Conservation (phyloP, 1,140 invertebrate species). For the Ooceraea biroi region DNA sequence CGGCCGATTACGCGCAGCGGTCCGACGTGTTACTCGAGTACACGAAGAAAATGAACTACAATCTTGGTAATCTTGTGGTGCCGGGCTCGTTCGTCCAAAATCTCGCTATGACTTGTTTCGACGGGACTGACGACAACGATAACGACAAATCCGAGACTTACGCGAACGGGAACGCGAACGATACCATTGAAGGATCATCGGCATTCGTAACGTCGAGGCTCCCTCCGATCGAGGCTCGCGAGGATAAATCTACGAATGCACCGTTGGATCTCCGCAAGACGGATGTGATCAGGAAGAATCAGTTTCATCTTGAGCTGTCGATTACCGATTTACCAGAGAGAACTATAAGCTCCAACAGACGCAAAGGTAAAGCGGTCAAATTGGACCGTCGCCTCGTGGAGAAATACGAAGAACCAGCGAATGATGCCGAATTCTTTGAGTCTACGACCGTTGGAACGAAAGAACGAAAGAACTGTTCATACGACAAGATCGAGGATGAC, state of each 20-base stretch:
- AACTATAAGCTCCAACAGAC: conserved; percentile 87
- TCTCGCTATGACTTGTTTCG: not conserved
- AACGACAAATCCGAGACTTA: not conserved
- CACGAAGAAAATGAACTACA: conserved; percentile 23
- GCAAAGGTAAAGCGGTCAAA: conserved; percentile 93
- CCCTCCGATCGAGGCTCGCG: not conserved
- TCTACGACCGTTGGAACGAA: not conserved
- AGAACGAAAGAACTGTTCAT: too few species aligned
- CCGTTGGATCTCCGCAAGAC: conserved; percentile 87
- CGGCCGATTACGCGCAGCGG: conserved; percentile 52
- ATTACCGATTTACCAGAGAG: conserved; percentile 37
- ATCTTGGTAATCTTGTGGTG: not conserved
- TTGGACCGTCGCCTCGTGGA: conserved; percentile 88
- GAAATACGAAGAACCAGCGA: conserved; percentile 76
- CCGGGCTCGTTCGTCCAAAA: not conserved
- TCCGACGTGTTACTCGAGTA: conserved; percentile 64
- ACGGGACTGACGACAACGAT: rapidly evolving
- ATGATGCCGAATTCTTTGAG: not conserved
- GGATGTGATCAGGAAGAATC: conserved; percentile 32
- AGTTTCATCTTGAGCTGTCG: conserved; percentile 27
- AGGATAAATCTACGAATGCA: not conserved
- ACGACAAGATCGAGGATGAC: not conserved
- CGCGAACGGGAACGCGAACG: not conserved
- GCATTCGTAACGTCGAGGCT: not conserved
- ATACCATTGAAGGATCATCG: not conserved